Evolutionary conservation across 2,113 vertebrate genomes (phyloP).

Genomic region (Apteryx owenii): DNA sequence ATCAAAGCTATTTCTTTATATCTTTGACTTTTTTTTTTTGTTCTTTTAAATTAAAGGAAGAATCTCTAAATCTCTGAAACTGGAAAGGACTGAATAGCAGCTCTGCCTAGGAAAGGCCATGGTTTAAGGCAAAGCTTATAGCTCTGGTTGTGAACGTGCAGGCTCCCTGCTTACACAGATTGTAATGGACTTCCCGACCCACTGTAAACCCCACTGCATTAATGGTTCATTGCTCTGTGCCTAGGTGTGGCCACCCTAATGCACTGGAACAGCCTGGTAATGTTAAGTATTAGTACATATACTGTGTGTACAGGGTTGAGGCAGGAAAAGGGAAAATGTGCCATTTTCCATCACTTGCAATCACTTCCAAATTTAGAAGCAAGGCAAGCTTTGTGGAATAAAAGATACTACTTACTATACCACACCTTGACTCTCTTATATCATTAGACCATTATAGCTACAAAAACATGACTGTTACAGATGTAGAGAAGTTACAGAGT

Average conservation of each 20-base stretch:
- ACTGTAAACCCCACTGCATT: neutral
- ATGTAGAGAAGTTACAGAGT: neutral
- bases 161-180: neutral
- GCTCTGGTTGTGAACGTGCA: neutral
- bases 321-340: conserved; percentile 31
- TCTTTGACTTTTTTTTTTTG: conserved; percentile 7
- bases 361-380: conserved; percentile 41
- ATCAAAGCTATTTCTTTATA: conserved; percentile 26
- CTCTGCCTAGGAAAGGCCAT: neutral
- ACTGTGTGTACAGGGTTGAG: neutral
- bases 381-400: neutral
- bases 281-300: neutral
- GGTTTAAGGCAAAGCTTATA: neutral
- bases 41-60: conserved; percentile 24
- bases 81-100: neutral
- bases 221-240: neutral
- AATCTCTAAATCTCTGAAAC: conserved; percentile 20
- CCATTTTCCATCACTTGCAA: neutral
- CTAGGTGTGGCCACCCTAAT: neutral
- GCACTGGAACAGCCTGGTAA: neutral
- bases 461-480: neutral
- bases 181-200: neutral
- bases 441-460: neutral
- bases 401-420: neutral
- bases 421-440: neutral